These are phyloP conservation scores for Tetragnatha versicolor DNA, from an alignment of 1,140 invertebrate genomes.

Conservation along the genomic window DNA sequence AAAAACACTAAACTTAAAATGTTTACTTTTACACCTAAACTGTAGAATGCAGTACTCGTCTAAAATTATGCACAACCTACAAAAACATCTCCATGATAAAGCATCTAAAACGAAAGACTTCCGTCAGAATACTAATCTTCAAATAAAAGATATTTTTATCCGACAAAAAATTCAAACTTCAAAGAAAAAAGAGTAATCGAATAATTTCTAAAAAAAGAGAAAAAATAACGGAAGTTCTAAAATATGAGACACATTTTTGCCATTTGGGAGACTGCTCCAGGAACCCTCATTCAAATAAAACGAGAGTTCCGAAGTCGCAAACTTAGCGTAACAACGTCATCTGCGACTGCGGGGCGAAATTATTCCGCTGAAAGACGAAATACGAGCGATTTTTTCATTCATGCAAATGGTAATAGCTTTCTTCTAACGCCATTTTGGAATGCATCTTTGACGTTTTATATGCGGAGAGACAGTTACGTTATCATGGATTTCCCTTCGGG, in stretches of 20 bases:
- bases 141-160: background rate
- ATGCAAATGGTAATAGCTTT: slow-evolving; percentile 44
- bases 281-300: slow-evolving; percentile 23
- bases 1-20: background rate
- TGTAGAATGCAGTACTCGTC: background rate
- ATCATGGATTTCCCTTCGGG: slow-evolving; percentile 4
- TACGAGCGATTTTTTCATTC: slow-evolving; percentile 18
- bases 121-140: background rate
- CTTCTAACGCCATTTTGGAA: slow-evolving; percentile 35
- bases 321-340: slow-evolving; percentile 38
- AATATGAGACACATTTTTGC: slow-evolving; percentile 13
- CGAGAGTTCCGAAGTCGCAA: slow-evolving; percentile 15
- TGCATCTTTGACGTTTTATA: slow-evolving; percentile 33
- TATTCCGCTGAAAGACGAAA: slow-evolving; percentile 38
- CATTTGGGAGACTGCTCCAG: background rate
- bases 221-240: background rate
- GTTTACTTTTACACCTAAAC: background rate
- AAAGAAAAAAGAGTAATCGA: background rate
- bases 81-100: background rate
- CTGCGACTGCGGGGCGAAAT: slow-evolving; percentile 13
- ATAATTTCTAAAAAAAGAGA: slow-evolving; percentile 4
- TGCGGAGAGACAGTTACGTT: slow-evolving; percentile 12
- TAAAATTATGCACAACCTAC: background rate
- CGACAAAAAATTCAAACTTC: background rate
- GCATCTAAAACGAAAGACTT: background rate